Evolutionary conservation across 2,797 vertebrate species (phyloP), one percentile per base, ranked within the genome.

Genomic region (Steatocranus sp.): DNA sequence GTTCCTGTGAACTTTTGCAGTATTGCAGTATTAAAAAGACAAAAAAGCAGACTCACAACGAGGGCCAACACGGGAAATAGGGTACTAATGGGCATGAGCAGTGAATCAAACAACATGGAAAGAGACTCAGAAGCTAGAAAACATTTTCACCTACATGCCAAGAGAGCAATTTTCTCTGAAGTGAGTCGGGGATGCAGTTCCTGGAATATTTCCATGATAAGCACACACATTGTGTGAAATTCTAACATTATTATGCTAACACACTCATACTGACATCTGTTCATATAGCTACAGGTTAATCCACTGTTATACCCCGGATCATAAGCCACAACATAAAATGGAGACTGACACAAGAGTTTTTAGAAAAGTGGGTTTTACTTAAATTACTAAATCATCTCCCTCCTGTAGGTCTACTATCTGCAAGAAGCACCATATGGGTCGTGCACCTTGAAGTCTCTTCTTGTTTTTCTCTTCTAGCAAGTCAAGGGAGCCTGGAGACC

Each of bases 61-160:
- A 66, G 12, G 8, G 61, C 61, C 36, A 41, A n/a, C 36, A 25
- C 0, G 0, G 12, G n/a, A 66, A 41, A 68, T 25, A 0, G 36
- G 12, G 5, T 68, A 41, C 1, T 68, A 68, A 66, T 66, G 34
- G 61, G 11, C 34, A 38, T 38, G 34, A 23, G 34, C 34, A 66
- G 61, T 23, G 34, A 66, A 7, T 66, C 61, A 38, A 38, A 66
- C 61, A 38, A 6, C 61, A 9, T 38, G 34, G 61, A 66, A 66
- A 66, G 5, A 68, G 63, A 41, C 12, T 68, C 63, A 41, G 8
- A 68, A 68, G 61, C 36, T 41, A 66, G 36, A 4, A 68, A 68
- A 25, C 63, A 14, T 68, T 68, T 41, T 41, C 20, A 41, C 20
- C 63, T 41, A 68, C 63, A 41, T 6, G 61, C 20, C 38, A 68